These are phyloP conservation scores for Parambassis ranga DNA, from an alignment of 2,797 vertebrate genomes.

Conservation along the genomic window DNA sequence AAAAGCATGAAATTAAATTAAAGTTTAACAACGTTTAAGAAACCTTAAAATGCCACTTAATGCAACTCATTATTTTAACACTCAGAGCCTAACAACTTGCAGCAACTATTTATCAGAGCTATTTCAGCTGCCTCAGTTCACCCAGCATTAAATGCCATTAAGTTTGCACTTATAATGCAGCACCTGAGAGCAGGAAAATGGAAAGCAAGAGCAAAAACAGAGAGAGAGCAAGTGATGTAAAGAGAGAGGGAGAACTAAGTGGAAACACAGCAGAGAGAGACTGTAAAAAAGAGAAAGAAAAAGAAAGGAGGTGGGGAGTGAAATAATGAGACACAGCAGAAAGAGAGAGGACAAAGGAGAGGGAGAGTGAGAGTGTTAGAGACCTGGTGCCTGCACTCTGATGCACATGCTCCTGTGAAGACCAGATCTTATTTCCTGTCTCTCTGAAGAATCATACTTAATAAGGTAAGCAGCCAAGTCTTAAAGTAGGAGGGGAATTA, in stretches of 20 bases:
- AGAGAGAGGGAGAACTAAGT: neutral
- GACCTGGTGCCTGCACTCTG: slow-evolving; percentile 30
- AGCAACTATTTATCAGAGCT: slow-evolving; percentile 36
- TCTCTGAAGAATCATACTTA: slow-evolving; percentile 66
- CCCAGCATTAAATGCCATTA: slow-evolving; percentile 41
- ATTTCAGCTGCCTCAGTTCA: slow-evolving; percentile 18
- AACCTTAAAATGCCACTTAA: slow-evolving; percentile 39
- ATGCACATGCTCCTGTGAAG: slow-evolving; percentile 52
- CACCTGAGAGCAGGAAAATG: neutral
- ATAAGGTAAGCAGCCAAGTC: slow-evolving; percentile 67
- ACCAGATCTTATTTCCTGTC: slow-evolving; percentile 44
- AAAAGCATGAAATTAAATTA: slow-evolving; percentile 41
- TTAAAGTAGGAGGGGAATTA: slow-evolving; percentile 69
- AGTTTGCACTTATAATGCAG: slow-evolving; percentile 10
- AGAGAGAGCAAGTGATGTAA: neutral
- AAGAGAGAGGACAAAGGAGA: neutral
- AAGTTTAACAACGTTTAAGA: slow-evolving; percentile 44
- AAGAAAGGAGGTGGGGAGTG: neutral
- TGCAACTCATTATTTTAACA: slow-evolving; percentile 43
- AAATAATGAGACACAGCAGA: neutral
- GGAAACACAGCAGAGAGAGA: neutral
- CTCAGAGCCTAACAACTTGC: slow-evolving; percentile 26
- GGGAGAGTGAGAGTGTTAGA: neutral
- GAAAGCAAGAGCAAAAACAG: neutral
- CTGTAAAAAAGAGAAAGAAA: neutral